Evolutionary conservation across 2,888 invertebrate genomes (phyloP).

Genomic region (Epinotia brunnichana): DNA sequence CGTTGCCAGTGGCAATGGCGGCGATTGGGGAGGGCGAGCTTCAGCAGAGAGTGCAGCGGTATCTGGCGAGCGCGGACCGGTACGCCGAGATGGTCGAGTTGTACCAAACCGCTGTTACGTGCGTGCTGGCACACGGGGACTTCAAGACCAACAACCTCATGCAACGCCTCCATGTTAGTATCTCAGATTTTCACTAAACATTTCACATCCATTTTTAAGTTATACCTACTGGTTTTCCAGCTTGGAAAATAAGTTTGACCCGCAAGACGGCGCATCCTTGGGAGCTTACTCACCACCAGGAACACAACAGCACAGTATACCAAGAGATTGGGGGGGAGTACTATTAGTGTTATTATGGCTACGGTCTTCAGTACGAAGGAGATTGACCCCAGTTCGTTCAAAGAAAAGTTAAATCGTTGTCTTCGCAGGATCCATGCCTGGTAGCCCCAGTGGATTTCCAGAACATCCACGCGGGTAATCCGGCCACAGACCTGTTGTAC

Average conservation of each 20-base stretch:
- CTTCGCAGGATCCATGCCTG: constrained; percentile 49
- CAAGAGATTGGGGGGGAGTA: too few relatives aligned
- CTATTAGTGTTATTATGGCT: too few relatives aligned
- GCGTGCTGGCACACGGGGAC: constrained; percentile 42
- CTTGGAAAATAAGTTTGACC: too few relatives aligned
- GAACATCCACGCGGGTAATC: constrained; percentile 47
- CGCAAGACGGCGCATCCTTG: too few relatives aligned
- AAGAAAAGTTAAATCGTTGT: background rate
- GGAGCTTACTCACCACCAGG: too few relatives aligned
- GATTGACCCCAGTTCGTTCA: too few relatives aligned
- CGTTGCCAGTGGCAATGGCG: constrained; percentile 18
- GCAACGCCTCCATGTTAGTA: constrained; percentile 39
- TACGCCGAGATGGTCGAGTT: constrained; percentile 21
- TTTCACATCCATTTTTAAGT: background rate
- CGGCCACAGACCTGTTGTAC: constrained; percentile 52
- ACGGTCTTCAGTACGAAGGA: too few relatives aligned
- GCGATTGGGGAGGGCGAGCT: constrained; percentile 22
- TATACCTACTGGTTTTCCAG: background rate
- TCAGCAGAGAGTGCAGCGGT: constrained; percentile 13
- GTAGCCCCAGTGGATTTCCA: constrained; percentile 54
- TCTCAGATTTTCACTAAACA: background rate
- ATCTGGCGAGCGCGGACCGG: constrained; percentile 19
- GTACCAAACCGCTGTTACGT: constrained; percentile 13
- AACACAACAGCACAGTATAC: too few relatives aligned
- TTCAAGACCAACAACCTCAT: constrained; percentile 44